Conservation (phyloP, 2,888 invertebrate genomes). For the Metacarcinus magister region DNA sequence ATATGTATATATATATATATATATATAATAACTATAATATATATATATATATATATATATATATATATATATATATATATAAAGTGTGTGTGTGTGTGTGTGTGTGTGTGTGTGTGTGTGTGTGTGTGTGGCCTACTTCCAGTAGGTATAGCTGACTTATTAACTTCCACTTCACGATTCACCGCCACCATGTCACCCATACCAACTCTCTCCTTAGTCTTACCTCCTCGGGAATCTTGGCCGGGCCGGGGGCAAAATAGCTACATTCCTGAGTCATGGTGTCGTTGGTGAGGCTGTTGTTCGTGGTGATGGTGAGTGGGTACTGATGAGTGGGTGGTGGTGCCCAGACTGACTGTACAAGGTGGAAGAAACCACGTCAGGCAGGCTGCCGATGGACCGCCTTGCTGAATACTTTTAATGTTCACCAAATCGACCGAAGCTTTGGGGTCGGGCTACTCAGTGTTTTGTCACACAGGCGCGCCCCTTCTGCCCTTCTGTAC, state of each 20-base stretch:
- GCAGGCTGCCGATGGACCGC: not conserved
- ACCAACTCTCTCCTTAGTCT: slow-evolving; percentile 3
- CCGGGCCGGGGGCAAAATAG: slow-evolving; percentile 73
- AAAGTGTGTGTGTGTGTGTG: too few relatives aligned
- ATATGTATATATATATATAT: slow-evolving; percentile 58
- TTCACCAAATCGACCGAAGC: slow-evolving; percentile 47
- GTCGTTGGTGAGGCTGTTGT: not conserved
- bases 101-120: too few relatives aligned
- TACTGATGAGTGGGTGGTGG: not conserved
- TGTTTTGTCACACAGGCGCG: not conserved
- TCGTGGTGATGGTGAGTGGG: too few relatives aligned
- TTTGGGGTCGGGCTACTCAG: not conserved
- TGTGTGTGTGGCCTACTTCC: too few relatives aligned
- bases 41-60: slow-evolving; percentile 64
- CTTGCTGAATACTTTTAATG: not conserved
- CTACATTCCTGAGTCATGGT: slow-evolving; percentile 64
- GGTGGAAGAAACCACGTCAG: not conserved
- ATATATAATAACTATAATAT: slow-evolving; percentile 47
- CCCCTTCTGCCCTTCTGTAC: not conserved
- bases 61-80: slow-evolving; percentile 57
- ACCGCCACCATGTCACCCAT: not conserved
- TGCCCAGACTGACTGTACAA: not conserved
- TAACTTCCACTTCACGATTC: not conserved
- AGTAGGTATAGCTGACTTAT: not conserved
- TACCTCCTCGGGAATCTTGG: slow-evolving; percentile 74